Evolutionary conservation across 2,888 invertebrate species (phyloP).

Genomic region (Limnephilus auricula): DNA sequence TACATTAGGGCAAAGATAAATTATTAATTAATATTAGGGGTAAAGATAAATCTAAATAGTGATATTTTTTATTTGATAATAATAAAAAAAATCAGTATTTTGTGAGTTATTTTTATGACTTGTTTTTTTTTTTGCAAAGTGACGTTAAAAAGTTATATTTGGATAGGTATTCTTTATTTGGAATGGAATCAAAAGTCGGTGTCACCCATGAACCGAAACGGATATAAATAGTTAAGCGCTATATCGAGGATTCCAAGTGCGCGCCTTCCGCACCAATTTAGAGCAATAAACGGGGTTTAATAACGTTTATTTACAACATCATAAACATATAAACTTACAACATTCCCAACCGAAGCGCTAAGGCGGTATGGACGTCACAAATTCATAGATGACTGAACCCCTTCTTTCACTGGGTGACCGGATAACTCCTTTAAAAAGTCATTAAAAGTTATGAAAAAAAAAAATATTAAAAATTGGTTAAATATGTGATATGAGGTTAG

Average conservation of each 20-base stretch:
- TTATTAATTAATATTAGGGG: too few species aligned
- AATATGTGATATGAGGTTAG: too few species aligned
- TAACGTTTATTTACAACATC: slow-evolving; percentile 5
- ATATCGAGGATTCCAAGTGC: slow-evolving; percentile 3
- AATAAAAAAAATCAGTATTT: too few species aligned
- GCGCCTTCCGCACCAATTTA: slow-evolving; percentile 29
- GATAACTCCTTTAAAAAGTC: too few species aligned
- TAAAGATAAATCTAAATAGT: too few species aligned
- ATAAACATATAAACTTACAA: background rate
- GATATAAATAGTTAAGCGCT: background rate
- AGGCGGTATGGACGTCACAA: background rate
- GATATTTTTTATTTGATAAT: too few species aligned
- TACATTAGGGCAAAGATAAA: too few species aligned
- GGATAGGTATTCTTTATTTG: background rate
- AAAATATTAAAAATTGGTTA: too few species aligned
- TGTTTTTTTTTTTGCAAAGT: too few species aligned
- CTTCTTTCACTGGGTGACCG: too few species aligned
- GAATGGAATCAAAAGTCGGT: background rate
- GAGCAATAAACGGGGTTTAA: slow-evolving; percentile 13
- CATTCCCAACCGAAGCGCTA: background rate
- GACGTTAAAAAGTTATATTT: background rate
- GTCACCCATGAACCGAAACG: background rate
- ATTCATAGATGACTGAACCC: background rate
- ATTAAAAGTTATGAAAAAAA: too few species aligned
- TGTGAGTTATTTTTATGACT: too few species aligned